Conservation (phyloP, 2,113 vertebrate species). For the Mobula birostris region DNA sequence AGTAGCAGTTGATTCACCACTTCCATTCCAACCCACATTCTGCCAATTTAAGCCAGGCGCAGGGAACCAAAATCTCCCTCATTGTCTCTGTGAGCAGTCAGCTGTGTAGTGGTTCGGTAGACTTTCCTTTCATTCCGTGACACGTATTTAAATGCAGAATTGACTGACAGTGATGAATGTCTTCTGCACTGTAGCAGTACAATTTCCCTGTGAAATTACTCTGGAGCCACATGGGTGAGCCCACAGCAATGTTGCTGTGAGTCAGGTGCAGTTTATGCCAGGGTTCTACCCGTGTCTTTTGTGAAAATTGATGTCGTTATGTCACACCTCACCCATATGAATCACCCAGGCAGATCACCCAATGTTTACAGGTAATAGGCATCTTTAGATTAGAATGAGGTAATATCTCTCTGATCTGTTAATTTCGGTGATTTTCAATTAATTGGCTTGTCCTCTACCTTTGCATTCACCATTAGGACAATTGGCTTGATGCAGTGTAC, state of each 20-base stretch:
- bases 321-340: not conserved
- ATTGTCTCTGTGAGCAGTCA: not conserved
- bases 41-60: not conserved
- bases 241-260: not conserved
- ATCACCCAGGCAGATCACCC: not conserved
- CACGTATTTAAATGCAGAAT: slow-evolving; percentile 23
- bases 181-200: not conserved
- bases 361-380: not conserved
- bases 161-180: slow-evolving; percentile 31
- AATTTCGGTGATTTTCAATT: not conserved
- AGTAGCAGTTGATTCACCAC: not conserved
- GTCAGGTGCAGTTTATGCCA: not conserved
- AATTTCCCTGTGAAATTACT: slow-evolving; percentile 7
- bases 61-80: not conserved
- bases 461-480: not conserved
- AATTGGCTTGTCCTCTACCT: not conserved
- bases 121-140: not conserved
- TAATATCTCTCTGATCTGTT: not conserved
- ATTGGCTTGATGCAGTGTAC: too few relatives aligned
- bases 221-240: slow-evolving; percentile 28
- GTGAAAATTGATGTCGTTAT: slow-evolving; percentile 13
- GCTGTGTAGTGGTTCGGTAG: not conserved
- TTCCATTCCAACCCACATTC: not conserved
- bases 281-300: slow-evolving; percentile 23
- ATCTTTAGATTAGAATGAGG: not conserved